These are phyloP conservation scores for Mesitornis unicolor DNA, from an alignment of 2,113 vertebrate species.

Conservation along the genomic window DNA sequence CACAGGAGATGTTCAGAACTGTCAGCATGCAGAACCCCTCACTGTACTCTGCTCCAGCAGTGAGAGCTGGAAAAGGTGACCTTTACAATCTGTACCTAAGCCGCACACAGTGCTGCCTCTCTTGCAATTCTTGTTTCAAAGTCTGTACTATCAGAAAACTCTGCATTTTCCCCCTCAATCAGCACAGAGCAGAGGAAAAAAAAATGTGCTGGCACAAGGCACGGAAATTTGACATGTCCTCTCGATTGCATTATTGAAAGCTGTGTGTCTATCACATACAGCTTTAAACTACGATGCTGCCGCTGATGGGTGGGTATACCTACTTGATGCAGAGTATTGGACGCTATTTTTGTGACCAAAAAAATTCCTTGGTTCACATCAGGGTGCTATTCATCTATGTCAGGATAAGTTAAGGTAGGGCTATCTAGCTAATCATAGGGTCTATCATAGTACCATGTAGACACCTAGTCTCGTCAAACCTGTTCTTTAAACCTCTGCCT, in stretches of 20 bases:
- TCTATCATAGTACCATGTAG: neutral
- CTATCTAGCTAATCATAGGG: constrained; percentile 50
- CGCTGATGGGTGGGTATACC: neutral
- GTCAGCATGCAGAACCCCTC: neutral
- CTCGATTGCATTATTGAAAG: neutral
- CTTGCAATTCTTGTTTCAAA: neutral
- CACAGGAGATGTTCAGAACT: neutral
- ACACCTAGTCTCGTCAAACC: constrained; percentile 55
- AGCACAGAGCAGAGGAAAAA: neutral
- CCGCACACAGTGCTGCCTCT: neutral
- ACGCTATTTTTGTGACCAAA: constrained; percentile 27
- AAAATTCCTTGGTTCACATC: neutral
- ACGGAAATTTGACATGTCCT: neutral
- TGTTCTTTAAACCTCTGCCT: constrained; percentile 51
- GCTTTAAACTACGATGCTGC: neutral
- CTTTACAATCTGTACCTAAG: neutral
- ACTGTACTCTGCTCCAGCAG: neutral
- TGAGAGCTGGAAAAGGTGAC: neutral
- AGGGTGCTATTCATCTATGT: constrained; percentile 40
- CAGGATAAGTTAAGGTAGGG: constrained; percentile 50
- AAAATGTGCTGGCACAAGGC: neutral
- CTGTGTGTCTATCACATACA: neutral
- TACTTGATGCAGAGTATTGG: neutral
- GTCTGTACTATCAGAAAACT: neutral
- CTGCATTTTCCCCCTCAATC: neutral